Evolutionary conservation across 2,888 invertebrate genomes (phyloP), one percentile per base, ranked within the genome.

Genomic region (Diabrotica balteata): DNA sequence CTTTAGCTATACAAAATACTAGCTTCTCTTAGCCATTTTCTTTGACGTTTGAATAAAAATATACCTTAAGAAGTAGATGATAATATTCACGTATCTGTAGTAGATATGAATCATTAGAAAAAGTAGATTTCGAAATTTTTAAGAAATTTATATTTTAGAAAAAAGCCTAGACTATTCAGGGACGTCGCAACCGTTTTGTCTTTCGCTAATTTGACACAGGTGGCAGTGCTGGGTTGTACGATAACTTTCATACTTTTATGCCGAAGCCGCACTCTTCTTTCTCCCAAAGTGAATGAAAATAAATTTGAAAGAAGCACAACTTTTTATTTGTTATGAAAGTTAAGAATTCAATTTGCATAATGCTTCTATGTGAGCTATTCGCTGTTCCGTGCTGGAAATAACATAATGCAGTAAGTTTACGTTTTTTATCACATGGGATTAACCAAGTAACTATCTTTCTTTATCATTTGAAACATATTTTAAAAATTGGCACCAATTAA

Each of bases 141-240:
- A 45, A 44, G 44, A 45, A 11, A 8, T 10, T 10, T 10, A 9
- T 53, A 7, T 53, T 10, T 42, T 7, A 11, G 32, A 42, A 54
- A 7, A 3, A 8, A 54, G 43, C 64, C 64, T 32, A 44, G 64
- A 50, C 64, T 64, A 64, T 64, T 44, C 32, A n/a, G 9, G 74
- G 73, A 80, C 77, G 77, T 75, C 76, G 80, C 80, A 79, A 80
- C 73, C 77, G 75, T 76, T 81, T 81, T 79, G 80, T 81, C 80
- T 81, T 80, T 75, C 75, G 75, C 80, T 82, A 83, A 83, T 83
- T 82, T 80, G 81, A 81, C 82, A 81, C 82, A 83, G 82, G 82
- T 82, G 82, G 80, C 79, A 75, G 75, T 66, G 57, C 74, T 72
- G 72, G 73, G 74, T 68, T 58, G 73, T 73, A 73, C 62, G 71